These are phyloP conservation scores for Cuculus canorus DNA, from an alignment of 2,797 vertebrate genomes.

Conservation along the genomic window DNA sequence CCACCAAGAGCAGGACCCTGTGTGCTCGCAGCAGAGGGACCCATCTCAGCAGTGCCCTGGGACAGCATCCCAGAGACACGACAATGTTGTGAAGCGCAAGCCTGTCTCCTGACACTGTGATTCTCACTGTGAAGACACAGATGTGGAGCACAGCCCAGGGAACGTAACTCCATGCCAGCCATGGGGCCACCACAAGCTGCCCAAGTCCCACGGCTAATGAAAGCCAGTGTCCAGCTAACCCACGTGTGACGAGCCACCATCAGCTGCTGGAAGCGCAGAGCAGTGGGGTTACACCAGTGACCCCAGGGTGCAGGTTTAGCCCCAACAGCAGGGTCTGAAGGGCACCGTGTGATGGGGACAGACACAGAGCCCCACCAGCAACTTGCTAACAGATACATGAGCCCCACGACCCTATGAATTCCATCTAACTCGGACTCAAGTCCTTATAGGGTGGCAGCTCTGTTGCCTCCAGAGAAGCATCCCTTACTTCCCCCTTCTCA, in stretches of 20 bases:
- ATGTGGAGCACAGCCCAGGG: neutral
- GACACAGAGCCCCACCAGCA: neutral
- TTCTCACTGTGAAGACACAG: neutral
- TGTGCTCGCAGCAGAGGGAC: fast-evolving
- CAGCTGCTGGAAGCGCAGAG: neutral
- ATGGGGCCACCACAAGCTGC: neutral
- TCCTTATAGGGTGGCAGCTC: neutral
- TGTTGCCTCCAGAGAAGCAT: neutral
- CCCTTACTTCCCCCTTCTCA: neutral
- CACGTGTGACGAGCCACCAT: neutral
- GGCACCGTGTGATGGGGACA: neutral
- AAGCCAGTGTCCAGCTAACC: neutral
- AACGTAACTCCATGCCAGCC: neutral
- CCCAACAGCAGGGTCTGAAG: neutral
- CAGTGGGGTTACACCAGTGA: neutral
- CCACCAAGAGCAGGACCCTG: neutral
- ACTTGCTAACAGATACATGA: neutral
- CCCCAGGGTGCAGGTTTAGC: neutral
- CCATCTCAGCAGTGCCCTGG: neutral
- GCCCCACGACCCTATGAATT: neutral
- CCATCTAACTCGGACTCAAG: neutral
- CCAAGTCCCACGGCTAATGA: neutral
- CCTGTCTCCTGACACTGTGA: neutral
- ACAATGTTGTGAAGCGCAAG: neutral
- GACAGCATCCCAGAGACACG: neutral